Evolutionary conservation across 2,888 invertebrate species (phyloP), one percentile per base, ranked within the genome.

Genomic region (Omphaloscelis lunosa): DNA sequence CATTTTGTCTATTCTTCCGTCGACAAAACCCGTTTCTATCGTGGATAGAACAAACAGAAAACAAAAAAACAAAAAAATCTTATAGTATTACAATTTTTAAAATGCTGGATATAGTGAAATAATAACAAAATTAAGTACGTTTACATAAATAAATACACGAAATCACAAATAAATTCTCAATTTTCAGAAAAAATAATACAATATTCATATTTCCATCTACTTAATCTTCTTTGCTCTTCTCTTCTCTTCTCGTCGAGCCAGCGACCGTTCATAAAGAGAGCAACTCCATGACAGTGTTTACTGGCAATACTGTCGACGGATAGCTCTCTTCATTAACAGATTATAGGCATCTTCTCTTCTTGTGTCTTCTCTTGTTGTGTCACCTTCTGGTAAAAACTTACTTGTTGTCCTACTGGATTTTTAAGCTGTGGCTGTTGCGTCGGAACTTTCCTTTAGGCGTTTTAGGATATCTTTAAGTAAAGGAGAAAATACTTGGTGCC

Each of bases 251-350:
- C 45, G 73, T 51, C 27, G 98, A 95, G 94, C 95, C 96, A 97
- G 97, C 97, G 98, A 97, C 97, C 98, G 98, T 98, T 98, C 98
- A 99, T 99, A 99, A 99, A 99, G 99, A 99, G 99, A 99, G 99
- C 99, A 99, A 99, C 99, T 99, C 99, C 99, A 99, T 99, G 99
- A 99, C 99, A 99, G 99, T 99, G 98, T 98, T 98, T 98, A 97
- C 97, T 97, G 97, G 97, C 98, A 98, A 98, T 99, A 99, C 99
- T 99, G 99, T 99, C 99, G 99, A 99, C 99, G 99, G 99, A 99
- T 99, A 99, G 99, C 99, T 99, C 99, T 99, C 99, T 99, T 99
- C 98, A 98, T 98, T 98, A 98, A 97, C 98, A 97, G 97, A 97
- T 97, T 97, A 95, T 94, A 91, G 93, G 93, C 93, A 71, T 90